These are phyloP conservation scores for Neodiprion virginianus DNA, from an alignment of 1,140 invertebrate genomes.

Conservation along the genomic window DNA sequence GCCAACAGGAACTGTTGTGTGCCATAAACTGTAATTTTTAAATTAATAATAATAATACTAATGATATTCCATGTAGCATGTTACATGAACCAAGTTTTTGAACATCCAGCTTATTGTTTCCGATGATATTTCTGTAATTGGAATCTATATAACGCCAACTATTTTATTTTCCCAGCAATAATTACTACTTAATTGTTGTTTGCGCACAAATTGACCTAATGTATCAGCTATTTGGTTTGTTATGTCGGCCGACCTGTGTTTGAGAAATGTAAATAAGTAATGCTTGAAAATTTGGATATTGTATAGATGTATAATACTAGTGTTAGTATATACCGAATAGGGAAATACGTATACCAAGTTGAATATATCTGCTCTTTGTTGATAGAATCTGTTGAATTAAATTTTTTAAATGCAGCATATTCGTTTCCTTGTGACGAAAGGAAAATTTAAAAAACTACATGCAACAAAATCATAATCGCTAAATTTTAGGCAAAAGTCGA, in stretches of 20 bases:
- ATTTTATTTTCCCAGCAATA: neutral
- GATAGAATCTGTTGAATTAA: too few relatives aligned
- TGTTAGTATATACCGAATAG: too few relatives aligned
- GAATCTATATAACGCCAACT: neutral
- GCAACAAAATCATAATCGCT: neutral
- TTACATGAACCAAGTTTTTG: neutral
- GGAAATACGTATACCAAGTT: too few relatives aligned
- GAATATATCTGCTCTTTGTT: too few relatives aligned
- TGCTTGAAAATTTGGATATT: neutral
- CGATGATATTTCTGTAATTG: neutral
- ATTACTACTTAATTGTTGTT: slow-evolving; percentile 23
- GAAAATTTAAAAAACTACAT: neutral
- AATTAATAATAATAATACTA: too few relatives aligned
- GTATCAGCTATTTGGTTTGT: slow-evolving; percentile 19
- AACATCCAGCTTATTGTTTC: neutral
- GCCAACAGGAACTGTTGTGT: neutral
- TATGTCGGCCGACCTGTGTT: slow-evolving; percentile 16
- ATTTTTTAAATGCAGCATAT: neutral
- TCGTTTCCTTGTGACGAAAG: neutral
- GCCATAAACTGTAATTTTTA: neutral
- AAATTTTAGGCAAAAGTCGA: too few relatives aligned
- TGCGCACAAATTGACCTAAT: slow-evolving; percentile 29
- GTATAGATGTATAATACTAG: neutral
- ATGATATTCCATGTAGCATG: too few relatives aligned
- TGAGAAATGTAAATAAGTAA: slow-evolving; percentile 10